Conservation (phyloP, 2,113 vertebrate species). For the Amia ocellicauda region DNA sequence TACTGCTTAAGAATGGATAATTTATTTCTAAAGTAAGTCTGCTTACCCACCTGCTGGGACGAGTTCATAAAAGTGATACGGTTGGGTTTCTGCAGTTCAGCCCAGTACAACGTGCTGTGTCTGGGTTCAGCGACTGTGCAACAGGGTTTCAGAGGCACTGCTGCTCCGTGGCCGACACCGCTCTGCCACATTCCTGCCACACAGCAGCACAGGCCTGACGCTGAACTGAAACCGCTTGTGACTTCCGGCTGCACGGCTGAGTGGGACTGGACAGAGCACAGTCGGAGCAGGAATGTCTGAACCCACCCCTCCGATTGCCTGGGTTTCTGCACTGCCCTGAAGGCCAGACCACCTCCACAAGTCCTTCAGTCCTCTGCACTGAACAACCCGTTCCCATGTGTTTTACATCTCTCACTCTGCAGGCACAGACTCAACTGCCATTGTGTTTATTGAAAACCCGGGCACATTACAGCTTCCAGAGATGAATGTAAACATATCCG, state of each 20-base stretch:
- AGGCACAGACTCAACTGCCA: background rate
- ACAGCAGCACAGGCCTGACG: no score
- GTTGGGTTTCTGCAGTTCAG: background rate
- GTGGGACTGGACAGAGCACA: background rate
- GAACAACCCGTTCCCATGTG: background rate
- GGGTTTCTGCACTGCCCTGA: slow-evolving; percentile 10
- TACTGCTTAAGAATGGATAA: background rate
- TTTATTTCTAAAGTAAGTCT: no score
- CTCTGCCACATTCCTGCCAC: background rate
- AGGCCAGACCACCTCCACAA: slow-evolving; percentile 12
- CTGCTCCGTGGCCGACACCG: background rate
- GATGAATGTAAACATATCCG: slow-evolving; percentile 15
- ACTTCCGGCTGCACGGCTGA: slow-evolving; percentile 18
- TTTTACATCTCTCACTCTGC: background rate
- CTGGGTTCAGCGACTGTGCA: background rate
- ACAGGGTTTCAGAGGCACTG: background rate
- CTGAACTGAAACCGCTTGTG: slow-evolving; percentile 9
- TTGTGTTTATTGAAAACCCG: slow-evolving; percentile 12
- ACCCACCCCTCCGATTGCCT: background rate
- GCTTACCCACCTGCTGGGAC: no score
- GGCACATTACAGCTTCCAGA: slow-evolving; percentile 10
- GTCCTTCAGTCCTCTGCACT: background rate
- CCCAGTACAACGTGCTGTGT: background rate
- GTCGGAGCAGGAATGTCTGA: slow-evolving; percentile 9
- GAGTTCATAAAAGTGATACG: background rate